These are phyloP conservation scores for Acanthornis magna DNA, from an alignment of 2,797 vertebrate species.

Conservation along the genomic window DNA sequence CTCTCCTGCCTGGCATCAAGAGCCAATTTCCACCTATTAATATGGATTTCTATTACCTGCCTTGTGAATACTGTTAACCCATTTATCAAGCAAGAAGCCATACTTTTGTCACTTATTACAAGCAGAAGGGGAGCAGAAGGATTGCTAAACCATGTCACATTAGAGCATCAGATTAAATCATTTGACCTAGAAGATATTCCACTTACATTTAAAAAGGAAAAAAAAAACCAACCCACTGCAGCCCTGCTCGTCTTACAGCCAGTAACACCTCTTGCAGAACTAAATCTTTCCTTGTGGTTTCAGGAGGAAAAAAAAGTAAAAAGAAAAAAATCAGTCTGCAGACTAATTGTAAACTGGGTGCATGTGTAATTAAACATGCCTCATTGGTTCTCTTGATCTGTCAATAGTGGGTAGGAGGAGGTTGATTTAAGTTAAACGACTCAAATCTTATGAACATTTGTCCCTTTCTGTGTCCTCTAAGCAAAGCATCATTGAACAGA, in stretches of 20 bases:
- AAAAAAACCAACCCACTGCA: not conserved
- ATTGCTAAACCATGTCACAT: constrained; percentile 40
- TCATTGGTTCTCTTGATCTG: constrained; percentile 61
- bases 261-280: constrained; percentile 39
- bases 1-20: constrained; percentile 59
- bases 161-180: constrained; percentile 66
- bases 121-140: constrained; percentile 41
- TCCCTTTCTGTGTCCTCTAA: constrained; percentile 43
- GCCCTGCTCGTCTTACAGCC: not conserved
- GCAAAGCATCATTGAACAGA: constrained; percentile 29
- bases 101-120: constrained; percentile 47
- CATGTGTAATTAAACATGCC: constrained; percentile 65
- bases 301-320: not conserved
- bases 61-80: constrained; percentile 58
- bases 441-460: constrained; percentile 18
- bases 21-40: constrained; percentile 58
- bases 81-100: constrained; percentile 54
- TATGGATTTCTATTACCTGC: constrained; percentile 63
- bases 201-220: constrained; percentile 29
- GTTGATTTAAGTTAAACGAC: constrained; percentile 66
- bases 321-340: not conserved
- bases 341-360: constrained; percentile 51
- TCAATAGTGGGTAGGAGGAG: constrained; percentile 66
- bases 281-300: constrained; percentile 22
- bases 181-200: constrained; percentile 66